Evolutionary conservation across 2,888 invertebrate genomes (phyloP).

Genomic region (Hoplodrina blanda): DNA sequence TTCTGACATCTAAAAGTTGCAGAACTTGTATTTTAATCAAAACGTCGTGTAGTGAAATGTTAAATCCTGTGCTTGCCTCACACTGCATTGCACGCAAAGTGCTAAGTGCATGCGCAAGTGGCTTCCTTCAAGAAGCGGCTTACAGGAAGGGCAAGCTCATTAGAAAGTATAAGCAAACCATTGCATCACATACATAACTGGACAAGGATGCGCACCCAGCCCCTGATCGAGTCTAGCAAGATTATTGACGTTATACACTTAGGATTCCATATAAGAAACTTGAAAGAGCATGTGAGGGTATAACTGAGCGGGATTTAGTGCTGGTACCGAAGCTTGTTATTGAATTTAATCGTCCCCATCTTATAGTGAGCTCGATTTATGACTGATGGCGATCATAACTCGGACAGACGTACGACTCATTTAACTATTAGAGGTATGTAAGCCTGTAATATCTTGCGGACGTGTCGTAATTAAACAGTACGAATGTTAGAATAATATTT

Average conservation of each 20-base stretch:
- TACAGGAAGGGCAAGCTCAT: slow-evolving; percentile 79
- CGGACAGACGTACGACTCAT: slow-evolving; percentile 41
- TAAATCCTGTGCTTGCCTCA: slow-evolving; percentile 61
- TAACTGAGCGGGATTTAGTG: slow-evolving; percentile 56
- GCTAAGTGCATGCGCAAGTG: slow-evolving; percentile 70
- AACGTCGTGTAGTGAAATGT: slow-evolving; percentile 54
- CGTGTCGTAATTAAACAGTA: slow-evolving; percentile 42
- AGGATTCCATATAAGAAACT: slow-evolving; percentile 62
- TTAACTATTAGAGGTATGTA: slow-evolving; percentile 33
- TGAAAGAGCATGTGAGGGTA: slow-evolving; percentile 57
- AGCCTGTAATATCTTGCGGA: slow-evolving; percentile 36
- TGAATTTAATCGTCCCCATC: slow-evolving; percentile 59
- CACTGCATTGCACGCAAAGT: slow-evolving; percentile 58
- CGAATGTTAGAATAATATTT: slow-evolving; percentile 40
- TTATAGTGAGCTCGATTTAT: slow-evolving; percentile 56
- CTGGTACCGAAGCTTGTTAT: slow-evolving; percentile 61
- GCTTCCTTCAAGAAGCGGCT: slow-evolving; percentile 68
- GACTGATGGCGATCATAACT: slow-evolving; percentile 52
- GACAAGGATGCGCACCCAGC: slow-evolving; percentile 65
- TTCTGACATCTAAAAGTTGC: slow-evolving; percentile 51
- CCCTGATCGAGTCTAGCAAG: slow-evolving; percentile 68
- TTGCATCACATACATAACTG: slow-evolving; percentile 73
- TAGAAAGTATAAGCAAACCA: slow-evolving; percentile 79
- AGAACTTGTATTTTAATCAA: slow-evolving; percentile 60
- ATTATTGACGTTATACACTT: slow-evolving; percentile 64